Evolutionary conservation across 2,888 invertebrate species (phyloP), one percentile per base, ranked within the genome.

Genomic region (Sericinus montela): DNA sequence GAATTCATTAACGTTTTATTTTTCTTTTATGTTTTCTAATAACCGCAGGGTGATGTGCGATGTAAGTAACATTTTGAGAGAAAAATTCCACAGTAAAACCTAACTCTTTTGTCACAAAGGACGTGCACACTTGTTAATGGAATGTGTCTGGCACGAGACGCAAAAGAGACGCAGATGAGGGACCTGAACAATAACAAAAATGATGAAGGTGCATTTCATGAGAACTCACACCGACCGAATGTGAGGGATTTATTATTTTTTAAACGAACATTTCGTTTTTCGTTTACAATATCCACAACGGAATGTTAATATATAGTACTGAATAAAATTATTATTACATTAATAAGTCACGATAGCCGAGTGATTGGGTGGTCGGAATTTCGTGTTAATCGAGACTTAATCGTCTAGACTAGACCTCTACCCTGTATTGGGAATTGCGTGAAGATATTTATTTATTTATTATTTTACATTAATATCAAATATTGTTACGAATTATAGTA

Each of bases 101-200:
- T 35, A 25, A 43, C 43, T 13, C 43, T 46, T 46, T 45, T 40
- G 13, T 36, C 35, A 47, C 47, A 47, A 47, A 47, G 41, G 47
- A 36, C 16, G 25, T 32, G 30, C 40, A 25, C 44, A 46, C 47
- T 47, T 47, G 47, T 47, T 47, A 47, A 47, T 47, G 47, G 47
- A 41, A 47, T 47, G 45, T 39, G 47, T 47, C 47, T 47, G 41
- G 44, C 15, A 11, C 43, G 35, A 37, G 29, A 39, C 25, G 40
- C 19, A 41, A 41, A 25, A 41, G 36, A 47, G 34, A 47, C 41
- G 23, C 25, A 25, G 47, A 41, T 40, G 47, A 47, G 41, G 41
- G 41, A 36, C 14, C 15, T 30, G 41, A 40, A 47, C 47, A 47
- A 47, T 41, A 47, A 47, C 47, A 36, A 39, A 40, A 41, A 47